Evolutionary conservation across 2,797 vertebrate genomes (phyloP).

Genomic region (Gymnodraco acuticeps): DNA sequence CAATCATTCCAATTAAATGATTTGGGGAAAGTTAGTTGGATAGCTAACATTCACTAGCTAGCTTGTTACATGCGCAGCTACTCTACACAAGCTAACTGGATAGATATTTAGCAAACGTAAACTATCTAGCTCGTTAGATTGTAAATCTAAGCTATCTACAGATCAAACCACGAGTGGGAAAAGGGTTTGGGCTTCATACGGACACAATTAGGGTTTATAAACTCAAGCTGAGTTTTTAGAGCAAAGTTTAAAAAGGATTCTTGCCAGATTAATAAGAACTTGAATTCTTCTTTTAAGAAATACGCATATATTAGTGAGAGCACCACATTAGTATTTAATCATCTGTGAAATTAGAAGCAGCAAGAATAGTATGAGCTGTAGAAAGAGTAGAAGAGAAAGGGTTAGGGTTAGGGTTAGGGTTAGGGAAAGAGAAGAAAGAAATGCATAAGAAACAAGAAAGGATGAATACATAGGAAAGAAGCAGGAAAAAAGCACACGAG

Average conservation of each 20-base stretch:
- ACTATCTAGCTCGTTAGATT: too few species aligned
- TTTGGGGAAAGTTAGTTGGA: too few species aligned
- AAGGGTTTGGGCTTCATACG: too few species aligned
- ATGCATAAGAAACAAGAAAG: not conserved
- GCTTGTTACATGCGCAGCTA: too few species aligned
- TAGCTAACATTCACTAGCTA: too few species aligned
- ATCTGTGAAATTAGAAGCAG: constrained; percentile 32
- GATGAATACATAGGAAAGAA: not conserved
- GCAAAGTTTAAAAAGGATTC: constrained; percentile 3
- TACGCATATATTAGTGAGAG: constrained; percentile 9
- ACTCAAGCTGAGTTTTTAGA: constrained; percentile 1
- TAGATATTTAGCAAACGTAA: too few species aligned
- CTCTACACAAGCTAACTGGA: too few species aligned
- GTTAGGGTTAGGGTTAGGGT: too few species aligned
- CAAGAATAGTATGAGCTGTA: not conserved
- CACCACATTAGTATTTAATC: constrained; percentile 23
- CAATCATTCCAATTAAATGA: too few species aligned
- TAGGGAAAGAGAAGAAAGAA: not conserved
- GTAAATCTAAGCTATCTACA: too few species aligned
- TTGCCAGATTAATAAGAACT: constrained; percentile 5
- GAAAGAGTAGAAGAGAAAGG: not conserved
- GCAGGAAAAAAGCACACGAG: not conserved
- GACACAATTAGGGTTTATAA: not conserved
- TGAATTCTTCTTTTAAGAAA: not conserved
- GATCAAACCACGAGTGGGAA: too few species aligned